Conservation (phyloP, 2,888 invertebrate species). For the Plagodis dolabraria region DNA sequence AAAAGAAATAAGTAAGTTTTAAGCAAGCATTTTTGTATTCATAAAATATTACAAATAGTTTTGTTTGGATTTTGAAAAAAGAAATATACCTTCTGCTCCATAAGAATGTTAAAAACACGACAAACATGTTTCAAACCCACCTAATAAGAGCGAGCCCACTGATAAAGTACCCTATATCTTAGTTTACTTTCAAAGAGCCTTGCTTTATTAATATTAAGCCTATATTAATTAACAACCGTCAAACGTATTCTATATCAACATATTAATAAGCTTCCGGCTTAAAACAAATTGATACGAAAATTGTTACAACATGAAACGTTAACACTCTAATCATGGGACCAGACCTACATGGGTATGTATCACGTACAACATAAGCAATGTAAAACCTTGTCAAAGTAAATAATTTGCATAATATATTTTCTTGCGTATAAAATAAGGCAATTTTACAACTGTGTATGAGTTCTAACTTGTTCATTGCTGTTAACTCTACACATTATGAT, state of each 20-base stretch:
- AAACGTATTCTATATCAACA: constrained; percentile 19
- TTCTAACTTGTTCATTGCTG: background rate
- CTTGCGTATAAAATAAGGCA: background rate
- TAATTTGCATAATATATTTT: background rate
- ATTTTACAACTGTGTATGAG: constrained; percentile 3
- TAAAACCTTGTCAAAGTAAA: constrained; percentile 11
- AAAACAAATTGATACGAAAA: constrained; percentile 23
- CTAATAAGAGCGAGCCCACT: no score
- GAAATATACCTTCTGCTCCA: no score
- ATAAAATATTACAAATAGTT: no score
- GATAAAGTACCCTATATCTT: no score
- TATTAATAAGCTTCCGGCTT: constrained; percentile 33
- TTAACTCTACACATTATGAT: constrained; percentile 15
- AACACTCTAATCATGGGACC: constrained; percentile 24
- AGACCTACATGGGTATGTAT: constrained; percentile 4
- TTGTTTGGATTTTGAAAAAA: no score
- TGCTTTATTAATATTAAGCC: background rate
- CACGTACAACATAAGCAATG: background rate
- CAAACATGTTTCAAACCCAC: no score
- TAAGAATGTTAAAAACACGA: no score
- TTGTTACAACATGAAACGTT: constrained; percentile 20
- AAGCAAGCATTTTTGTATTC: no score
- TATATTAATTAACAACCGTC: constrained; percentile 18
- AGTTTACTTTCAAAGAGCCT: no score
- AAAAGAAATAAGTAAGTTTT: no score